These are phyloP conservation scores for Hirundo rustica DNA, from an alignment of 2,797 vertebrate genomes.

Conservation along the genomic window DNA sequence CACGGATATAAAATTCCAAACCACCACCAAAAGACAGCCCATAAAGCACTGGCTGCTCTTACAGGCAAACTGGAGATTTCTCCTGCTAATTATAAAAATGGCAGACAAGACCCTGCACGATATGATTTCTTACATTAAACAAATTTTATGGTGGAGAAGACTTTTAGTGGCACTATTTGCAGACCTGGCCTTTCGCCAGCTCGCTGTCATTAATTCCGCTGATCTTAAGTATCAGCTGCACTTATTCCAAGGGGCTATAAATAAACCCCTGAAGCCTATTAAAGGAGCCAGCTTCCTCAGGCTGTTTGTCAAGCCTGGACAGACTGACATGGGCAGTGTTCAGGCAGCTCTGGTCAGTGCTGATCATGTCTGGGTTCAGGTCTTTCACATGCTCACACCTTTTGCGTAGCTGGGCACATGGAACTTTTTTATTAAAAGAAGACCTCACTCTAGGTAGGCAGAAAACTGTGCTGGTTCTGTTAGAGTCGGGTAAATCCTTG, in stretches of 20 bases:
- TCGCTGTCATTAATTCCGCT: constrained; percentile 69
- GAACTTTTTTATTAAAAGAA: neutral
- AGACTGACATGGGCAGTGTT: neutral
- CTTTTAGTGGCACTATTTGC: constrained; percentile 71
- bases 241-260: constrained; percentile 74
- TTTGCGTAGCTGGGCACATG: fast-evolving
- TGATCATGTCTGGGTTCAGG: neutral
- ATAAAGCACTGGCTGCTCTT: constrained; percentile 31
- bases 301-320: constrained; percentile 39
- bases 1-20: neutral
- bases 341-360: neutral
- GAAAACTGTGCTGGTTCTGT: neutral
- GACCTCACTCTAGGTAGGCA: neutral
- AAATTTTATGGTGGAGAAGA: constrained; percentile 64
- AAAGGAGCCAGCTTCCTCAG: constrained; percentile 21
- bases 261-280: constrained; percentile 60
- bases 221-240: constrained; percentile 73
- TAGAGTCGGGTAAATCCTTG: neutral
- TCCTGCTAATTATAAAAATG: constrained; percentile 64
- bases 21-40: neutral
- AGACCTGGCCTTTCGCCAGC: constrained; percentile 67
- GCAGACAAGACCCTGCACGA: constrained; percentile 21
- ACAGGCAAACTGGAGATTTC: constrained; percentile 21
- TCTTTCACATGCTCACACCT: neutral
- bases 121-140: constrained; percentile 73